Percentiles rank a stretch among this genome's conserved stretches.
These are phyloP conservation scores for Lapara coniferarum DNA, from an alignment of 2,888 invertebrate genomes.

Conservation along the genomic window DNA sequence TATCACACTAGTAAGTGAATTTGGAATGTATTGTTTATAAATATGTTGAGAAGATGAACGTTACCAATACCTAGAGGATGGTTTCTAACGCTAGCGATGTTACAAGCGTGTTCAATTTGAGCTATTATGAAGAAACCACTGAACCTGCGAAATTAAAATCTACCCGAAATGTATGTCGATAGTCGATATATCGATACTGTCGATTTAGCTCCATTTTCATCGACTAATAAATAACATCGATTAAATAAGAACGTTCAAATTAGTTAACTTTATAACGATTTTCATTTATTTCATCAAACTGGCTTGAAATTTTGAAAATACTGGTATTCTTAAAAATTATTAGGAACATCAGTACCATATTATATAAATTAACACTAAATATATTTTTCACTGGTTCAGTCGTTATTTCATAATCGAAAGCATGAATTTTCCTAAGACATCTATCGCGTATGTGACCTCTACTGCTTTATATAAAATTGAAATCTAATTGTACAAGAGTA, in stretches of 20 bases:
- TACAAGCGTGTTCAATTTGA: conserved; percentile 15
- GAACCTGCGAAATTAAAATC: neutral
- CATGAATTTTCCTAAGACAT: conserved; percentile 1
- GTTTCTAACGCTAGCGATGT: conserved; percentile 20
- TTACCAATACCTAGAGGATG: conserved; percentile 15
- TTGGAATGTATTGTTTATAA: conserved; percentile 27
- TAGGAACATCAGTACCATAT: neutral
- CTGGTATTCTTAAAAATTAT: neutral
- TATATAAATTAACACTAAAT: neutral
- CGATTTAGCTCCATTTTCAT: conserved; percentile 18
- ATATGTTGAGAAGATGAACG: conserved; percentile 17
- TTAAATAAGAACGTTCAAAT: neutral
- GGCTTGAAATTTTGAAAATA: neutral
- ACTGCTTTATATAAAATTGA: conserved; percentile 36
- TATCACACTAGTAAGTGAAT: conserved; percentile 20
- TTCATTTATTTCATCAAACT: neutral
- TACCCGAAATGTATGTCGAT: neutral
- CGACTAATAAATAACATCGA: conserved; percentile 12
- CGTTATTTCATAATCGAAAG: conserved; percentile 5
- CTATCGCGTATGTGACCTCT: conserved; percentile 29
- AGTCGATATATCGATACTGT: neutral
- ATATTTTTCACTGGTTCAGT: neutral
- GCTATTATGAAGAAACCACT: conserved; percentile 11
- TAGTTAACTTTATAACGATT: too few relatives aligned
- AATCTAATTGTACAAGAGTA: conserved; percentile 25